A percentile compares a stretch with the other conserved stretches of the same genome.
phyloP scores from a whole-genome alignment of 2,888 invertebrate genomes.

The Agrochola litura region DNA sequence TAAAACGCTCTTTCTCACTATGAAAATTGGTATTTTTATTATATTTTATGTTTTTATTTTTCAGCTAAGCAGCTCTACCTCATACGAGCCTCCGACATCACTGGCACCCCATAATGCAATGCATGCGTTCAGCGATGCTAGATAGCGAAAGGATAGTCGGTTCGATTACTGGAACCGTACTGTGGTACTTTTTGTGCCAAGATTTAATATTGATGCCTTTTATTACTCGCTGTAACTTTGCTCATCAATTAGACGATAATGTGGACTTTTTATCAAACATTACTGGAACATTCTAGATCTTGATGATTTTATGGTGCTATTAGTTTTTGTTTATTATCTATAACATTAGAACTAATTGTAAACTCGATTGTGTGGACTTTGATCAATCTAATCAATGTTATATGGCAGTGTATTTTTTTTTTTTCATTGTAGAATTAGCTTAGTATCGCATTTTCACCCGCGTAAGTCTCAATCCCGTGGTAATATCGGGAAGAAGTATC shows the following conservation, averaged over 20 bases:
- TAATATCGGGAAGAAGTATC: too few species aligned
- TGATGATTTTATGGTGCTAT: conserved; percentile 32
- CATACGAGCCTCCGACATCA: conserved; percentile 38
- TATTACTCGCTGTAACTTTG: conserved; percentile 46
- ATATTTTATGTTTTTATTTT: too few species aligned
- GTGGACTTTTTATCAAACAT: conserved; percentile 32
- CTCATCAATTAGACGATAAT: conserved; percentile 51
- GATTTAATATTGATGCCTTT: conserved; percentile 57
- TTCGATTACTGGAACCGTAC: conserved; percentile 60
- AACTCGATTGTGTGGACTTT: neutral
- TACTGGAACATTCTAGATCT: conserved; percentile 29
- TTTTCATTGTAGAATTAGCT: too few species aligned
- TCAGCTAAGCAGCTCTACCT: neutral
- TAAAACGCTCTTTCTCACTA: too few species aligned
- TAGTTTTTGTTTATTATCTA: conserved; percentile 36
- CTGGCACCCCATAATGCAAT: conserved; percentile 51
- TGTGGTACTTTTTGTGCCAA: conserved; percentile 44
- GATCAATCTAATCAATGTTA: neutral
- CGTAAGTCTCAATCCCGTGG: too few species aligned
- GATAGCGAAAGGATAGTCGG: conserved; percentile 59
- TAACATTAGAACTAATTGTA: conserved; percentile 44
- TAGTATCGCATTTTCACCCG: too few species aligned
- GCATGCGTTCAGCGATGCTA: conserved; percentile 53
- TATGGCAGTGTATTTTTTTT: too few species aligned
- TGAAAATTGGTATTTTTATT: too few species aligned